Base-by-base conservation (phyloP, 2,888 invertebrate genomes). In the Dasypolia templi region DNA sequence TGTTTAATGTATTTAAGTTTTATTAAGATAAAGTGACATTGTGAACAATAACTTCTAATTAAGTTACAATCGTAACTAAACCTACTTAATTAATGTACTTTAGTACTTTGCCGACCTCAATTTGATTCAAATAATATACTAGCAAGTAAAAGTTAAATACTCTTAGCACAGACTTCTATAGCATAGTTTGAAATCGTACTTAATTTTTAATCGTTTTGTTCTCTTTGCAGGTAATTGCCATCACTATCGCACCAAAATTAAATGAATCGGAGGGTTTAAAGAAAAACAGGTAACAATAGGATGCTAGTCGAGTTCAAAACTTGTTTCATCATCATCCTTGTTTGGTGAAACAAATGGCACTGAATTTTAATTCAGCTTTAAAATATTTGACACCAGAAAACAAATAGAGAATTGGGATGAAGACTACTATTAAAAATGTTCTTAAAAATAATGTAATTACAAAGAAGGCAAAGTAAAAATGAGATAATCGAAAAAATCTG, bases 141-240 rank as follows among this genome's bases (percentile, higher is more conserved):
- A 69, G 46, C 6, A 64, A 79, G 75, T 80, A 82, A 80, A 75
- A 84, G 68, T 78, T 53, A 62, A 69, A 63, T 68, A 64, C 63
- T 77, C 58, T 64, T 59, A 46, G 53, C 53, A 73, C 59, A 53
- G 39, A 80, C 44, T 77, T 64, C 69, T 77, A 73, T 63, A 77
- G 64, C 61, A 71, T 73, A 77, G 58, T 74, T 77, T 74, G 58
- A 74, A 85, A 83, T 84, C 62, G 76, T 79, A 74, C 67, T 79
- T 68, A 74, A 79, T 86, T 83, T 76, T 80, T 84, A 86, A 81
- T 82, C 56, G 78, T 84, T 87, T 85, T 87, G 77, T 86, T 89
- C 87, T 90, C 70, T 80, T 89, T 89, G 42, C 92, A 91, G 92
- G 91, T 92, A 92, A 90, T 86, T 85, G 77, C 85, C 72, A 73